These are phyloP conservation scores for fruit fly (Drosophila melanogaster) DNA, from an alignment of 1,140 invertebrate species.

Conservation along the genomic window DNA sequence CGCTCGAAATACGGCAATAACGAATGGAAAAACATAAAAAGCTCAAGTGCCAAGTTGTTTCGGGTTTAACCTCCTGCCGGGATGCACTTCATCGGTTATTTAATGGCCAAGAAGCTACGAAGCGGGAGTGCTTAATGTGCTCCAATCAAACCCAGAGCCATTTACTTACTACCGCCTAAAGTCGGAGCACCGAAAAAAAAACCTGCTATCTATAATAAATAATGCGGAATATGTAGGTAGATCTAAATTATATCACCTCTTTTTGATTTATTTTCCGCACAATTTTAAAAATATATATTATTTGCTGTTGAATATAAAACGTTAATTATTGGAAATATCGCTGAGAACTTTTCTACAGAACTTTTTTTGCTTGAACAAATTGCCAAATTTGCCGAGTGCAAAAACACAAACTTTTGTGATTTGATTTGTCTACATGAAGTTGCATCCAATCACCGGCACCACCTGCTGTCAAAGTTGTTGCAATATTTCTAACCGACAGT, in stretches of 20 bases:
- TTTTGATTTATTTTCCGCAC: no score
- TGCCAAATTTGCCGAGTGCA: neutral
- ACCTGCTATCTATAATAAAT: no score
- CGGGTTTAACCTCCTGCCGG: slow-evolving; percentile 16
- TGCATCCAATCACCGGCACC: slow-evolving; percentile 10
- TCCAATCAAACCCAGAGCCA: slow-evolving; percentile 28
- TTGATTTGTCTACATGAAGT: slow-evolving; percentile 7
- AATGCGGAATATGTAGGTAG: no score
- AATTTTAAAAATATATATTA: no score
- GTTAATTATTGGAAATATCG: no score
- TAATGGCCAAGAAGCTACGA: slow-evolving; percentile 13
- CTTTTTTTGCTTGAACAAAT: neutral
- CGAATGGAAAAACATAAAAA: slow-evolving; percentile 54
- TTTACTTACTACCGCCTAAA: slow-evolving; percentile 20
- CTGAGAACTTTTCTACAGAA: neutral
- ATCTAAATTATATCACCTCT: no score
- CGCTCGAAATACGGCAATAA: slow-evolving; percentile 61
- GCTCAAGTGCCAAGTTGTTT: slow-evolving; percentile 23
- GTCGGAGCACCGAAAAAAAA: slow-evolving; percentile 1
- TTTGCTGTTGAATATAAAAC: no score
- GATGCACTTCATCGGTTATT: slow-evolving; percentile 41
- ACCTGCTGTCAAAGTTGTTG: slow-evolving; percentile 29
- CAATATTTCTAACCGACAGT: slow-evolving; percentile 8
- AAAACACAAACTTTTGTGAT: slow-evolving; percentile 8
- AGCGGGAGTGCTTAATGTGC: slow-evolving; percentile 19